A percentile compares a stretch with the other conserved stretches of the same genome.
phyloP scores from a whole-genome alignment of 2,113 vertebrate genomes.

The Charina bottae region DNA sequence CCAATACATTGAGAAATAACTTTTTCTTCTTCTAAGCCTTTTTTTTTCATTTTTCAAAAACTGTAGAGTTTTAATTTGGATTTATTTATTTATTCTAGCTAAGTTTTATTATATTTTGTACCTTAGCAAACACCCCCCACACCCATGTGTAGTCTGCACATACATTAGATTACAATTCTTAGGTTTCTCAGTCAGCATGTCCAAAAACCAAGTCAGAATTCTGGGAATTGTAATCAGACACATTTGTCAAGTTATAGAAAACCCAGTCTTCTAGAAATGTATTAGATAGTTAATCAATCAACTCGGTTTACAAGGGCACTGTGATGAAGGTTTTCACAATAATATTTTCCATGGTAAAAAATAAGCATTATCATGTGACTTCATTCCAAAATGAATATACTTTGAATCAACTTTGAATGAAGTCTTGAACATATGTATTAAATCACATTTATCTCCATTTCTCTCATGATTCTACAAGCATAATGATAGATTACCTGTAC shows the following conservation, averaged over 20 bases:
- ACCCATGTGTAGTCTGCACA: no score
- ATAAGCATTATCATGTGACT: background rate
- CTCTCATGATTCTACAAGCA: fast-evolving
- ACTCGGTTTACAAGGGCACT: background rate
- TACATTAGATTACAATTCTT: background rate
- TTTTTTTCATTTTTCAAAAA: background rate
- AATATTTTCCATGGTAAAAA: background rate
- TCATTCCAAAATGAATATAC: background rate
- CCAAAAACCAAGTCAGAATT: background rate
- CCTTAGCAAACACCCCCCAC: background rate
- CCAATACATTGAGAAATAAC: background rate
- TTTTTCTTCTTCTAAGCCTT: background rate
- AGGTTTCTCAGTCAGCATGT: background rate
- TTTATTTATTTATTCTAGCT: background rate
- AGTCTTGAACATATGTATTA: background rate
- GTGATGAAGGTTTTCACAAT: background rate
- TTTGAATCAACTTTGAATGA: background rate
- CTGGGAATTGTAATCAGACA: background rate
- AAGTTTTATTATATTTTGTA: background rate
- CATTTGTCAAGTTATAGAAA: background rate
- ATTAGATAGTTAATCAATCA: no score
- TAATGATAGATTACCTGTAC: background rate
- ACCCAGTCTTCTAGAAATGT: no score
- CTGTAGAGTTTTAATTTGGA: background rate
- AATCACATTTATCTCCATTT: background rate